Evolutionary conservation across 2,888 invertebrate species (phyloP), one percentile per base, ranked within the genome.

Genomic region (Balanococcus diminutus): DNA sequence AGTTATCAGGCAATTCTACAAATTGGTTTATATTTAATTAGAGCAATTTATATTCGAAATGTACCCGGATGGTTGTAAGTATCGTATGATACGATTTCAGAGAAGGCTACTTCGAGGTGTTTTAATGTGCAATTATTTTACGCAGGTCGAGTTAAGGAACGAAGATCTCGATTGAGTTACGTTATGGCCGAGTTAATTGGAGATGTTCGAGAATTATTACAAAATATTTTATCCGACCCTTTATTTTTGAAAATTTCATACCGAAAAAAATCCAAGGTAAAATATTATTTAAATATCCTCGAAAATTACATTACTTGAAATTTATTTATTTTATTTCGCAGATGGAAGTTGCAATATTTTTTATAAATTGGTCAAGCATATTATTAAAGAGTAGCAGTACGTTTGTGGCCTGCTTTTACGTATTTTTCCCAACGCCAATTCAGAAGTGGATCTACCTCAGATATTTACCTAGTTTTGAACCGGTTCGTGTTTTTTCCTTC

Each of bases 391-490:
- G 97, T 86, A 96, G 98, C 88, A 93, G 94, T 86, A 97, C 98
- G 0, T 96, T 97, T 89, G 95, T 96, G 0, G 92, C 95, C 2
- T 97, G 98, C 89, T 98, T 97, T 89, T 97, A 98, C 90, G 97
- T 97, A 0, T 98, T 99, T 91, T 98, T 97, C 90, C 98, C 98
- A 0, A 98, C 97, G 0, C 95, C 96, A 0, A 94, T 94, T 85
- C 91, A 98, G 84, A 98, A 98, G 90, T 98, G 98, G 98, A 94
- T 94, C 88, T 96, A 96, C 89, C 91, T 98, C 0, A 97, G 97
- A 31, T 84, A 75, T n/a, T 75, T 84, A 42, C 89, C 95, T 96
- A 88, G 90, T 96, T 87, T 75, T 67, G 67, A 46, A 31, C 75
- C 42, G 75, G 84, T 84, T 28, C 8, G 46, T 84, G n/a, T n/a